Conservation (phyloP, 2,113 vertebrate species). For the Centropristis striata region DNA sequence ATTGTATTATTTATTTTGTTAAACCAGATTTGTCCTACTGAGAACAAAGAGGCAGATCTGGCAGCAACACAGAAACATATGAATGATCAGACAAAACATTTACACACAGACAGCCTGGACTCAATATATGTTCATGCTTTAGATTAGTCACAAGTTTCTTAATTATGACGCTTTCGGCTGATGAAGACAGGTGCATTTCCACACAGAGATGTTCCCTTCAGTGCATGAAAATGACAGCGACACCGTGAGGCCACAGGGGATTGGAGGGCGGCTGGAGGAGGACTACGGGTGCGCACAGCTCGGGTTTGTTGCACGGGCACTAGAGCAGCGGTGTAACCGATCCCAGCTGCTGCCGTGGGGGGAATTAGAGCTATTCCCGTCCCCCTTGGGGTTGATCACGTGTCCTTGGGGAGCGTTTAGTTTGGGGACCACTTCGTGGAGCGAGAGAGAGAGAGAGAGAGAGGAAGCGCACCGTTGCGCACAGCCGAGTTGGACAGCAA, state of each 20-base stretch:
- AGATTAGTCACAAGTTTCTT: no score
- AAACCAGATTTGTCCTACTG: no score
- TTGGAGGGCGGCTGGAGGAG: constrained; percentile 4
- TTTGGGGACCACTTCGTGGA: constrained; percentile 36
- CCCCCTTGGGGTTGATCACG: constrained; percentile 72
- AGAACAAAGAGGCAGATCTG: no score
- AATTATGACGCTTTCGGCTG: not conserved
- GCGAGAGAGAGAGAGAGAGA: not conserved
- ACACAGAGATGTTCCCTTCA: not conserved
- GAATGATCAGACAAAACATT: no score
- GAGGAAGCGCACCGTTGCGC: constrained; percentile 62
- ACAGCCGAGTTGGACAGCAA: constrained; percentile 59
- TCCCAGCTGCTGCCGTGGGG: constrained; percentile 69
- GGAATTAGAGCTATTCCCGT: constrained; percentile 66
- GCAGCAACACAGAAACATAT: no score
- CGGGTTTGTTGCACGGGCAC: constrained; percentile 43
- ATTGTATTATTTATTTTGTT: no score
- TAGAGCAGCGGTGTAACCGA: constrained; percentile 64
- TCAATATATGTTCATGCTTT: no score
- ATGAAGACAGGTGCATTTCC: constrained; percentile 10
- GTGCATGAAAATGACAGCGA: constrained; percentile 48
- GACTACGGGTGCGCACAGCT: constrained; percentile 28
- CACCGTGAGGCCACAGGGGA: constrained; percentile 52
- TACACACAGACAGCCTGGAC: no score
- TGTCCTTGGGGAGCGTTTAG: constrained; percentile 74